Evolutionary conservation across 2,888 invertebrate species (phyloP).

Genomic region (Cynaeus angustus): DNA sequence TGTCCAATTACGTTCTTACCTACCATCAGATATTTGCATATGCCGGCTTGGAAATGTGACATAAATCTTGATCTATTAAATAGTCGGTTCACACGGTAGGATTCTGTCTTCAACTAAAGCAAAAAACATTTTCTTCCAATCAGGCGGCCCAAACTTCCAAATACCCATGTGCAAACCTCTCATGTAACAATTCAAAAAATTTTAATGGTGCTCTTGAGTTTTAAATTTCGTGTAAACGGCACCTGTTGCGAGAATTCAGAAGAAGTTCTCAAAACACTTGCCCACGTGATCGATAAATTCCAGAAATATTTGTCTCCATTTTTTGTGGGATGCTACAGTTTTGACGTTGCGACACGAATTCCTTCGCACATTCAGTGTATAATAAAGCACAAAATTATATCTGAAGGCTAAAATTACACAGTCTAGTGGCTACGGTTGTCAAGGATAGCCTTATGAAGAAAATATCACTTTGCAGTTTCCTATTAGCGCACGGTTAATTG

Average conservation of each 20-base stretch:
- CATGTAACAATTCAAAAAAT: slow-evolving; percentile 37
- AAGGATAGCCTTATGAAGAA: slow-evolving; percentile 56
- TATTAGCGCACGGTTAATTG: slow-evolving; percentile 30
- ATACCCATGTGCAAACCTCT: background rate
- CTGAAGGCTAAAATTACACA: slow-evolving; percentile 59
- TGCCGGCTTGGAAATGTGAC: background rate
- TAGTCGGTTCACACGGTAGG: slow-evolving; percentile 39
- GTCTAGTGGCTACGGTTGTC: slow-evolving; percentile 63
- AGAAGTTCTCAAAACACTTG: slow-evolving; percentile 29
- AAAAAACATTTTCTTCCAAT: background rate
- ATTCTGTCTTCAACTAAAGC: slow-evolving; percentile 6
- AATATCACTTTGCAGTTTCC: slow-evolving; percentile 45
- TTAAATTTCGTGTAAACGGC: slow-evolving; percentile 38
- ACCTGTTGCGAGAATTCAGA: slow-evolving; percentile 43
- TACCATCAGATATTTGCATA: background rate
- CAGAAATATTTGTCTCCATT: slow-evolving; percentile 15
- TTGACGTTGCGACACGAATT: slow-evolving; percentile 30
- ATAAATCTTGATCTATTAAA: slow-evolving; percentile 9
- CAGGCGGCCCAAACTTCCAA: background rate
- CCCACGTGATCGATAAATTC: slow-evolving; percentile 30
- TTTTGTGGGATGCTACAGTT: slow-evolving; percentile 11
- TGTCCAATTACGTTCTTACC: background rate
- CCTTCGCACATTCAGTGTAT: slow-evolving; percentile 15
- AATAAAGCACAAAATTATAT: slow-evolving; percentile 43
- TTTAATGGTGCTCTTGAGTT: slow-evolving; percentile 47